phyloP scores from a whole-genome alignment of 2,113 vertebrate species.

The Pseudonaja textilis region DNA sequence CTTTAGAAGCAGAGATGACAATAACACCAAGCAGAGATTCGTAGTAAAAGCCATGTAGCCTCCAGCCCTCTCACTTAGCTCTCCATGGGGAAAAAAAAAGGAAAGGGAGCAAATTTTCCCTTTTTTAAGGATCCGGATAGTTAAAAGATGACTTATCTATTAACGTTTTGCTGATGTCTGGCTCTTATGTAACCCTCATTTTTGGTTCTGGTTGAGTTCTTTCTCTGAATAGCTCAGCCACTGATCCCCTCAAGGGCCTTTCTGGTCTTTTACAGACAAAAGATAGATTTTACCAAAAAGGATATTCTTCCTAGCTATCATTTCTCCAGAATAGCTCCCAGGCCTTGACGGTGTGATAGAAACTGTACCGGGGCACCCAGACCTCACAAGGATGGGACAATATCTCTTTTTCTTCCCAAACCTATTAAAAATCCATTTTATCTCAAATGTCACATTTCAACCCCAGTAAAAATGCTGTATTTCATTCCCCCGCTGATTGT shows the following conservation, averaged over 20 bases:
- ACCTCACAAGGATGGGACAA: background rate
- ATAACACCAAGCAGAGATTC: no score
- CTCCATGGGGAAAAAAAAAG: background rate
- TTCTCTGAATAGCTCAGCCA: background rate
- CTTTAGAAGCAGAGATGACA: no score
- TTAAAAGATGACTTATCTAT: background rate
- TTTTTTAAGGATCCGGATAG: background rate
- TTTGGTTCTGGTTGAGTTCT: background rate
- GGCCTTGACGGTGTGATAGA: background rate
- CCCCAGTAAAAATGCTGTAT: background rate
- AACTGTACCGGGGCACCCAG: background rate
- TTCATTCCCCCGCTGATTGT: background rate
- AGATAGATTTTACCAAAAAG: background rate
- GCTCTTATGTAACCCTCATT: background rate
- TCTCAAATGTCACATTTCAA: background rate
- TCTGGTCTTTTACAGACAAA: background rate
- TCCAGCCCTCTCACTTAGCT: no score
- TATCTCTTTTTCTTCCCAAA: background rate
- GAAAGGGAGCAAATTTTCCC: background rate
- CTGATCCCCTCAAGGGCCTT: background rate
- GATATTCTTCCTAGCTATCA: background rate
- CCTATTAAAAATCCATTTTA: slow-evolving; percentile 18
- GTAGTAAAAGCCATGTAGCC: no score
- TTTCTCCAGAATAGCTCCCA: background rate
- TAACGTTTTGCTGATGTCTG: background rate